Conservation (phyloP, 2,888 invertebrate genomes). For the Limnephilus marmoratus region DNA sequence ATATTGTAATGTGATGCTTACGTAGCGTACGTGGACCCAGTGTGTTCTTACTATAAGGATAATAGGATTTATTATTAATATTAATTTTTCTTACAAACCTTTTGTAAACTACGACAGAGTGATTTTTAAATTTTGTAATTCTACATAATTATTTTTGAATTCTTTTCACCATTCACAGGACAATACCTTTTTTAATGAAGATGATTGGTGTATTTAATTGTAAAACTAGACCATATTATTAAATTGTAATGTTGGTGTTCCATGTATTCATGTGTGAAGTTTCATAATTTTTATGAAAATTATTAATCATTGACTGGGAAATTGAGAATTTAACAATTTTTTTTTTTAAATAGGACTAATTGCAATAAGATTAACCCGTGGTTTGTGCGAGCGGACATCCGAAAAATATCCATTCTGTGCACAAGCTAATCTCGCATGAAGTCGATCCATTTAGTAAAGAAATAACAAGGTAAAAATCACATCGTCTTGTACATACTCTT, state of each 20-base stretch:
- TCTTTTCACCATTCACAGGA: conserved; percentile 17
- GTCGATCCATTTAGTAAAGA: too few relatives aligned
- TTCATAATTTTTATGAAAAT: not conserved
- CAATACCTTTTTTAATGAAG: conserved; percentile 2
- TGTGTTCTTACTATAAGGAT: too few relatives aligned
- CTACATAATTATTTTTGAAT: not conserved
- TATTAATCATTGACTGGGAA: not conserved
- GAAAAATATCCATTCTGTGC: too few relatives aligned
- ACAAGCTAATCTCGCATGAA: too few relatives aligned
- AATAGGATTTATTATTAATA: not conserved
- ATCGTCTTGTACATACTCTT: too few relatives aligned
- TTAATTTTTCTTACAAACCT: not conserved
- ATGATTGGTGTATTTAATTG: not conserved
- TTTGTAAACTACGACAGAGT: not conserved
- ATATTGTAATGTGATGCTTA: too few relatives aligned
- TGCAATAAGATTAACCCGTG: not conserved
- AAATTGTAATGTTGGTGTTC: not conserved
- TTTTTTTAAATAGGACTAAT: not conserved
- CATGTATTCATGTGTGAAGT: not conserved
- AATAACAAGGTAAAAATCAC: too few relatives aligned
- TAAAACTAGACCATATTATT: not conserved
- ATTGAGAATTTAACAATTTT: not conserved
- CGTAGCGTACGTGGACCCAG: too few relatives aligned
- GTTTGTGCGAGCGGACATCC: too few relatives aligned
- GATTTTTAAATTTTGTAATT: not conserved